Percentiles rank a stretch among this genome's conserved stretches.
These are phyloP conservation scores for Sebastes iracundus DNA, from an alignment of 2,797 vertebrate genomes.

Conservation along the genomic window DNA sequence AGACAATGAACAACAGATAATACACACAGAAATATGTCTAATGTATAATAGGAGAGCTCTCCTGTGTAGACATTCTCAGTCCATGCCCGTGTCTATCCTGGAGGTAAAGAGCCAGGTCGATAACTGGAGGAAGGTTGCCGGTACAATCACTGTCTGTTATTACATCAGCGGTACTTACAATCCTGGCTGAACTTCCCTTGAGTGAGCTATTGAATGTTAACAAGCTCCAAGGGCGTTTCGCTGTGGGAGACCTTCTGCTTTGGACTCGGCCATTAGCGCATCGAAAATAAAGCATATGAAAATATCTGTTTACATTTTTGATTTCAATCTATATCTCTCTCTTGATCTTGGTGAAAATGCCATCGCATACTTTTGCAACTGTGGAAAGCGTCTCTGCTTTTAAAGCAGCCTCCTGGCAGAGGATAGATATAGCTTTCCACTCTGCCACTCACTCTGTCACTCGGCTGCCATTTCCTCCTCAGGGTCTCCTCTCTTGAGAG, in stretches of 20 bases:
- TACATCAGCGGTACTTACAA: conserved; percentile 26
- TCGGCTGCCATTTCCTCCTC: conserved; percentile 64
- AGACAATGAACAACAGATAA: background rate
- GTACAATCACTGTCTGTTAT: conserved; percentile 27
- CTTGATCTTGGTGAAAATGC: conserved; percentile 1
- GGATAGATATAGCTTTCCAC: conserved; percentile 63
- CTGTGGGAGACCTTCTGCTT: background rate
- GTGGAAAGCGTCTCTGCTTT: conserved; percentile 29
- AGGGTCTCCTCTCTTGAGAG: conserved; percentile 64
- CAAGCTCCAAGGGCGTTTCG: conserved; percentile 4
- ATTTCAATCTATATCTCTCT: background rate
- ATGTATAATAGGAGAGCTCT: background rate
- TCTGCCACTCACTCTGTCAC: conserved; percentile 74
- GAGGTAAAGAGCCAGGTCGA: conserved; percentile 4
- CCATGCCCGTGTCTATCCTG: background rate
- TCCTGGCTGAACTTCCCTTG: conserved; percentile 6
- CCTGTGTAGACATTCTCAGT: background rate
- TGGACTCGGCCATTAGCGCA: background rate
- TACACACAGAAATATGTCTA: background rate
- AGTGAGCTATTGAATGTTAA: conserved; percentile 23
- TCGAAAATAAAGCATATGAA: background rate
- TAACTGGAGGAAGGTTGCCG: conserved; percentile 17
- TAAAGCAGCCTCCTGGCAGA: conserved; percentile 45
- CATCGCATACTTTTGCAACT: conserved; percentile 8
- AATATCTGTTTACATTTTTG: background rate